Percentiles rank a stretch among this genome's conserved stretches.
These are phyloP conservation scores for Xestoiulus laeticollis DNA, from an alignment of 2,888 invertebrate genomes.

Conservation along the genomic window DNA sequence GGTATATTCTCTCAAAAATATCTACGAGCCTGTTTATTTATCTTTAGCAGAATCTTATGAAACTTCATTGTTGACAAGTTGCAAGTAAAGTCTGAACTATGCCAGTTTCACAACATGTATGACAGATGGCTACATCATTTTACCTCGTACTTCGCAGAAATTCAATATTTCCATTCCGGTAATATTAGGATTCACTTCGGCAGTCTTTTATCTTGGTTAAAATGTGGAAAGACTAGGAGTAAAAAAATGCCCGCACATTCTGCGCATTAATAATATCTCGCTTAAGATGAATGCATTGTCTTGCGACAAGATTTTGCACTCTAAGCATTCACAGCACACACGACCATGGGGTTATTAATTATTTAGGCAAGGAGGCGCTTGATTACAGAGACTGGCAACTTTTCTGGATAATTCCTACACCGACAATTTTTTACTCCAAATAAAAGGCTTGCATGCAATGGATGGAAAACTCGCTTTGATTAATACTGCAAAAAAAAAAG, in stretches of 20 bases:
- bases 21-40: too few species aligned
- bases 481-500: neutral
- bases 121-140: neutral
- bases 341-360: conserved; percentile 35
- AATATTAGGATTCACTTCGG: conserved; percentile 9
- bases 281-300: conserved; percentile 30
- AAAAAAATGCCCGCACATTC: neutral
- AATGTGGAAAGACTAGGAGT: neutral
- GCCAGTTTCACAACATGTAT: neutral
- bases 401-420: neutral
- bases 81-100: too few species aligned
- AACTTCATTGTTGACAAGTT: too few species aligned
- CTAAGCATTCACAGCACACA: neutral
- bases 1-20: too few species aligned
- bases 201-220: conserved; percentile 1
- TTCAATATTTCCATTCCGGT: neutral
- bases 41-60: too few species aligned
- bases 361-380: conserved; percentile 23
- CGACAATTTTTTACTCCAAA: neutral
- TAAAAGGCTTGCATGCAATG: neutral
- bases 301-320: conserved; percentile 42
- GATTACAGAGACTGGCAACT: neutral
- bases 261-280: conserved; percentile 10
- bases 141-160: neutral
- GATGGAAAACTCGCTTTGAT: neutral